Conservation (phyloP, 2,888 invertebrate species). For the Biston stratarius region DNA sequence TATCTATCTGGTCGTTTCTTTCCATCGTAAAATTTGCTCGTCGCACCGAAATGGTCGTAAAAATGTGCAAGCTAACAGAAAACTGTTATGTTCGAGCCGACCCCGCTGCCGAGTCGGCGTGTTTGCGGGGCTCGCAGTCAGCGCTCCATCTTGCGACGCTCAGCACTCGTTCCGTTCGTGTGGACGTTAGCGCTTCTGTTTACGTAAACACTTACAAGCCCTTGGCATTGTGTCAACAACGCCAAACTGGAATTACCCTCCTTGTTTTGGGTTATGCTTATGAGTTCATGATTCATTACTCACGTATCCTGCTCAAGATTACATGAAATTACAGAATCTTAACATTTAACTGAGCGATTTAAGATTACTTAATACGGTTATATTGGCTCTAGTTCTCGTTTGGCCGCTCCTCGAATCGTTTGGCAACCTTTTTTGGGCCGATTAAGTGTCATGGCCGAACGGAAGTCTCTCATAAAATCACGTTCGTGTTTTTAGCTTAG, state of each 20-base stretch:
- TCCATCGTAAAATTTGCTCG: conserved; percentile 45
- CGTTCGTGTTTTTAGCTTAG: conserved; percentile 35
- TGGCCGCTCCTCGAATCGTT: conserved; percentile 33
- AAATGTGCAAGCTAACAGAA: conserved; percentile 79
- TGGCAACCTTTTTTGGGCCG: conserved; percentile 38
- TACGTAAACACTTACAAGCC: conserved; percentile 35
- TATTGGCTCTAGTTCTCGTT: conserved; percentile 23
- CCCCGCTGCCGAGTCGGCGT: conserved; percentile 38
- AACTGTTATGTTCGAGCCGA: conserved; percentile 51
- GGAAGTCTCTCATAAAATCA: conserved; percentile 46
- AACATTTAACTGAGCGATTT: conserved; percentile 19
- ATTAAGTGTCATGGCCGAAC: conserved; percentile 45
- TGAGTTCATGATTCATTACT: conserved; percentile 18
- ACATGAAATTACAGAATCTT: conserved; percentile 28
- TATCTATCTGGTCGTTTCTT: conserved; percentile 28
- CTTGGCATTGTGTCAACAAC: conserved; percentile 35
- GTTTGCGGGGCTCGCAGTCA: conserved; percentile 34
- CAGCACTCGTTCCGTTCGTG: conserved; percentile 26
- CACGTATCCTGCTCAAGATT: conserved; percentile 7
- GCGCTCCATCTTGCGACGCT: conserved; percentile 33
- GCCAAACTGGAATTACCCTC: conserved; percentile 13
- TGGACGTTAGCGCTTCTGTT: conserved; percentile 33
- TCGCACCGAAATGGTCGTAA: conserved; percentile 58
- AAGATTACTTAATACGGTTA: conserved; percentile 25
- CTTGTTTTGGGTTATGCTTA: conserved; percentile 22